Evolutionary conservation across 2,888 invertebrate genomes (phyloP).

Genomic region (Apotomis capreana): DNA sequence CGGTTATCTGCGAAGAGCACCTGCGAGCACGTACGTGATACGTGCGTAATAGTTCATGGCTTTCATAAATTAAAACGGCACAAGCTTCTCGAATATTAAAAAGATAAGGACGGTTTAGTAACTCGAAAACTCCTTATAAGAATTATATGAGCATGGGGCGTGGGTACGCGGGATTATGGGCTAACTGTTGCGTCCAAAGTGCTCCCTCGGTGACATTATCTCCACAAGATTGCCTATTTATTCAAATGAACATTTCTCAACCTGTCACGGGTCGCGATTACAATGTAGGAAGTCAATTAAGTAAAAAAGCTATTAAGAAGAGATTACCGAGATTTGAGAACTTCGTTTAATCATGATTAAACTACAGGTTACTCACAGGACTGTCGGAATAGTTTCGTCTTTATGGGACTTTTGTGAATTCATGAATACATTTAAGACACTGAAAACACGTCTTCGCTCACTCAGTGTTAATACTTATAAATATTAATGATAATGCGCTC

Average conservation of each 20-base stretch:
- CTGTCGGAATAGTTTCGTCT: not conserved
- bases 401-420: not conserved
- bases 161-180: conserved; percentile 58
- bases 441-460: conserved; percentile 6
- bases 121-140: conserved; percentile 20
- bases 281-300: conserved; percentile 46
- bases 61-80: conserved; percentile 18
- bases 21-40: conserved; percentile 25
- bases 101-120: not conserved
- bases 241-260: conserved; percentile 56
- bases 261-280: conserved; percentile 48
- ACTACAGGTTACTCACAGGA: not conserved
- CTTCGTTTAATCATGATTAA: conserved; percentile 8
- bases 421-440: conserved; percentile 18
- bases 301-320: not conserved
- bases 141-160: conserved; percentile 46
- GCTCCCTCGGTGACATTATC: conserved; percentile 52
- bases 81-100: conserved; percentile 4
- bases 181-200: conserved; percentile 72
- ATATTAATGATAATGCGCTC: conserved; percentile 8
- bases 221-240: conserved; percentile 59
- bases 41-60: conserved; percentile 2
- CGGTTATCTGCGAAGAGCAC: conserved; percentile 8
- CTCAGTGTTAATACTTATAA: conserved; percentile 3
- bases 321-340: not conserved